phyloP scores from a whole-genome alignment of 2,888 invertebrate genomes.

The Dysmachus trigonus region DNA sequence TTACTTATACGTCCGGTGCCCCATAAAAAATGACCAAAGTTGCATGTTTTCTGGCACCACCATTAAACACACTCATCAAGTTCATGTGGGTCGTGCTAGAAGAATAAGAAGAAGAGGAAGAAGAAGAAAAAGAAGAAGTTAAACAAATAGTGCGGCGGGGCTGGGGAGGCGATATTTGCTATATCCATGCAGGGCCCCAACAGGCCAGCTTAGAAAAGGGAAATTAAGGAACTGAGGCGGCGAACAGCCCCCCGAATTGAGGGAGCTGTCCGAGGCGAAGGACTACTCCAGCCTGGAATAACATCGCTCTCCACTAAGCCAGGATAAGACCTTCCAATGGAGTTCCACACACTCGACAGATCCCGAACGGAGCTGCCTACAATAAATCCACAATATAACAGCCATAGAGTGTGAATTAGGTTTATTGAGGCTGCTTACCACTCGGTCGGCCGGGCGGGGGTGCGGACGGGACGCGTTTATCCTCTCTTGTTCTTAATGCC shows the following conservation, averaged over 20 bases:
- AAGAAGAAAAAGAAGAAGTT: no score
- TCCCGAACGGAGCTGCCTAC: conserved; percentile 28
- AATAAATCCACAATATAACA: conserved; percentile 45
- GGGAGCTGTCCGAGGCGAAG: background rate
- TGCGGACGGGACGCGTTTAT: conserved; percentile 37
- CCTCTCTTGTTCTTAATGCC: conserved; percentile 47
- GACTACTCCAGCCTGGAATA: conserved; percentile 1
- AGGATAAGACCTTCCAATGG: conserved; percentile 14
- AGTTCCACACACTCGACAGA: conserved; percentile 31
- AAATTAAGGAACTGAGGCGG: conserved; percentile 6
- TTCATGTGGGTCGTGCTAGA: conserved; percentile 5
- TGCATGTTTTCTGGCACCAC: conserved; percentile 45
- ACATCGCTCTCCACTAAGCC: conserved; percentile 19
- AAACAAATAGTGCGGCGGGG: conserved; percentile 4
- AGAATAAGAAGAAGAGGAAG: no score
- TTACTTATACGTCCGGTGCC: conserved; percentile 44
- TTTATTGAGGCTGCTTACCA: conserved; percentile 46
- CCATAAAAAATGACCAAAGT: conserved; percentile 47
- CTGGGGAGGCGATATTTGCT: background rate
- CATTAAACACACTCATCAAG: conserved; percentile 48
- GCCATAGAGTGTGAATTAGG: conserved; percentile 49
- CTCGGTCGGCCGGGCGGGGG: background rate
- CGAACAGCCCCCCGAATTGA: background rate
- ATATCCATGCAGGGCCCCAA: background rate
- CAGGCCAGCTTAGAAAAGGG: conserved; percentile 10